Evolutionary conservation across 2,113 vertebrate species (phyloP).

Genomic region (Plotosus lineatus): DNA sequence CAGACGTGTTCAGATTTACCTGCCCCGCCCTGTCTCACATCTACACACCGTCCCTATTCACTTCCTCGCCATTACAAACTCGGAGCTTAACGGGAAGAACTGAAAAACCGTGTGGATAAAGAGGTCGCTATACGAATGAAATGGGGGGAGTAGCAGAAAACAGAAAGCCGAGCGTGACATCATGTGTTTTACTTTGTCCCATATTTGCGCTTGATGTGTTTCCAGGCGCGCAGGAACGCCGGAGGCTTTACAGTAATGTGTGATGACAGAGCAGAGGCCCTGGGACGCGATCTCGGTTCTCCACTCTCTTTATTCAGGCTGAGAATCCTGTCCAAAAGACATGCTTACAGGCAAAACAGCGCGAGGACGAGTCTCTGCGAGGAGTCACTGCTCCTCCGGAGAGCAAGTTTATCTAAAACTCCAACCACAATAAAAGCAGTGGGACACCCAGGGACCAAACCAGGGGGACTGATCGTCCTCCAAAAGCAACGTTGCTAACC

Average conservation of each 20-base stretch:
- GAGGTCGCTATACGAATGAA: background rate
- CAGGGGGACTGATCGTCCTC: slow-evolving; percentile 78
- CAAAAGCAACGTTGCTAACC: slow-evolving; percentile 82
- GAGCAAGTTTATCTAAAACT: slow-evolving; percentile 83
- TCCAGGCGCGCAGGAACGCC: slow-evolving; percentile 27
- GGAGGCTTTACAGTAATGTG: slow-evolving; percentile 67
- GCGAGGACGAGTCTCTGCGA: slow-evolving; percentile 75
- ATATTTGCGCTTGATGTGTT: slow-evolving; percentile 22
- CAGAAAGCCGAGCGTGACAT: slow-evolving; percentile 20
- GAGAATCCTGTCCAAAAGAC: slow-evolving; percentile 47
- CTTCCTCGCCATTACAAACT: background rate
- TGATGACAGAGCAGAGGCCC: slow-evolving; percentile 75
- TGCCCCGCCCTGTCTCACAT: background rate
- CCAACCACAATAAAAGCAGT: slow-evolving; percentile 83
- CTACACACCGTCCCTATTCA: background rate
- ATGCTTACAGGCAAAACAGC: slow-evolving; percentile 52
- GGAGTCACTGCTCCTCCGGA: slow-evolving; percentile 75
- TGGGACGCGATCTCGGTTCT: slow-evolving; percentile 61
- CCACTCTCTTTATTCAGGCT: slow-evolving; percentile 32
- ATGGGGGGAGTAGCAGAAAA: background rate
- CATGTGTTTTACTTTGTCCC: slow-evolving; percentile 21
- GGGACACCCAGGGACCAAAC: slow-evolving; percentile 68
- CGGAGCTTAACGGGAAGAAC: background rate
- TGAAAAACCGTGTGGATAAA: background rate
- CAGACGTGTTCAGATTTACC: background rate